These are phyloP conservation scores for Coccyzus lansbergi DNA, from an alignment of 2,797 vertebrate genomes.

Conservation along the genomic window DNA sequence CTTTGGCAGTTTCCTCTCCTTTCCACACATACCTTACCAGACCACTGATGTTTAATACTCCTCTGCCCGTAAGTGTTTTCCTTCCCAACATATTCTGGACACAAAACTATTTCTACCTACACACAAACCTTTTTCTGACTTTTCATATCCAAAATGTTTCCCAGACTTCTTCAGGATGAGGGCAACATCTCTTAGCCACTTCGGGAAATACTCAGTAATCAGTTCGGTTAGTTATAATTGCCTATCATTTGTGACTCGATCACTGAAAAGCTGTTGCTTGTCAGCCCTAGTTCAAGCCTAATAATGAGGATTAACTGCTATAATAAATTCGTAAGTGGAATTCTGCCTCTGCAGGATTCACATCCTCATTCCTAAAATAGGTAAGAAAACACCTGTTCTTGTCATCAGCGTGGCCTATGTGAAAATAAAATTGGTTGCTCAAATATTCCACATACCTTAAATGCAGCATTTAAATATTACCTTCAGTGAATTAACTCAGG, in stretches of 20 bases:
- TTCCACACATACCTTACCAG: not conserved
- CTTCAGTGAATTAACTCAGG: conserved; percentile 53
- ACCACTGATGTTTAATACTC: not conserved
- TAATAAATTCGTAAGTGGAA: not conserved
- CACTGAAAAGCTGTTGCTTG: conserved; percentile 19
- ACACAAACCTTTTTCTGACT: not conserved
- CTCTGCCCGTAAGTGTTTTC: not conserved
- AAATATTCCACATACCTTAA: conserved; percentile 35
- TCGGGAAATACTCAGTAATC: not conserved
- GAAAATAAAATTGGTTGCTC: conserved; percentile 18
- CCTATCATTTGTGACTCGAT: conserved; percentile 6
- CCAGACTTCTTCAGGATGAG: not conserved
- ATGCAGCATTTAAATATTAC: conserved; percentile 39
- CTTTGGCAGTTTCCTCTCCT: not conserved
- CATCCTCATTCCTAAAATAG: conserved; percentile 1
- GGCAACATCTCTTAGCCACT: not conserved
- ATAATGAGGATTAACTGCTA: conserved; percentile 1
- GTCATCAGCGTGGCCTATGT: not conserved
- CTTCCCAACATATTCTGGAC: not conserved
- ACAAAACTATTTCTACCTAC: not conserved
- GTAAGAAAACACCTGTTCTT: conserved; percentile 61
- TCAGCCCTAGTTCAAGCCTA: not conserved
- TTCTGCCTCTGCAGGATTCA: not conserved
- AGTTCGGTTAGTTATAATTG: conserved; percentile 18
- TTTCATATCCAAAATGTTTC: not conserved